phyloP scores from a whole-genome alignment of 1,140 invertebrate species.

The Amphibalanus amphitrite region DNA sequence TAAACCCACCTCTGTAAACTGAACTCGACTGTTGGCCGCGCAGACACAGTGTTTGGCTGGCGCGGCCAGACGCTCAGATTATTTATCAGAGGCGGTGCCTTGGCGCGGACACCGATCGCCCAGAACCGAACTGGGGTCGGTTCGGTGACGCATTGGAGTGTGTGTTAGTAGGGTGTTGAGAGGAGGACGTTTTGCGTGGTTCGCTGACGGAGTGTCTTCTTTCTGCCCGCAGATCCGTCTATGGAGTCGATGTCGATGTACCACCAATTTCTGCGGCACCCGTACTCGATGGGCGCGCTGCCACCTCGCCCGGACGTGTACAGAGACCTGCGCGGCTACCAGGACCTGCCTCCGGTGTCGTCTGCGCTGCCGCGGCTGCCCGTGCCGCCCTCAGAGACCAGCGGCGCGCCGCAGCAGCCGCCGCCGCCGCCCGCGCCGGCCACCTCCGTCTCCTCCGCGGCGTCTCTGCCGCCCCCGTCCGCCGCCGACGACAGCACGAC shows the following conservation, averaged over 20 bases:
- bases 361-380: background rate
- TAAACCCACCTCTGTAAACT: background rate
- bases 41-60: background rate
- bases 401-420: too few species aligned
- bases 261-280: background rate
- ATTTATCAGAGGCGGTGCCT: background rate
- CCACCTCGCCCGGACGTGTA: background rate
- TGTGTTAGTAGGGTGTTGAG: too few species aligned
- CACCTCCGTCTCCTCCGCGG: too few species aligned
- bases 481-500: background rate
- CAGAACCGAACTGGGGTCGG: too few species aligned
- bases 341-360: background rate
- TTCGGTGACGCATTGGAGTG: too few species aligned
- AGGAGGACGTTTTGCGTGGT: too few species aligned
- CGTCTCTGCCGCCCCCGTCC: too few species aligned
- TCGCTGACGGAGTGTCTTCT: too few species aligned
- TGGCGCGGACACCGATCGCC: too few species aligned
- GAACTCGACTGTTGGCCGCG: background rate
- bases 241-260: background rate
- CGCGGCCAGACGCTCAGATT: background rate
- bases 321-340: background rate
- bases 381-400: background rate
- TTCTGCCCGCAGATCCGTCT: background rate
- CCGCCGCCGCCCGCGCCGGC: too few species aligned
- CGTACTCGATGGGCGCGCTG: background rate